Conservation (phyloP, 1,140 invertebrate genomes). For the Gonioctena quinquepunctata region DNA sequence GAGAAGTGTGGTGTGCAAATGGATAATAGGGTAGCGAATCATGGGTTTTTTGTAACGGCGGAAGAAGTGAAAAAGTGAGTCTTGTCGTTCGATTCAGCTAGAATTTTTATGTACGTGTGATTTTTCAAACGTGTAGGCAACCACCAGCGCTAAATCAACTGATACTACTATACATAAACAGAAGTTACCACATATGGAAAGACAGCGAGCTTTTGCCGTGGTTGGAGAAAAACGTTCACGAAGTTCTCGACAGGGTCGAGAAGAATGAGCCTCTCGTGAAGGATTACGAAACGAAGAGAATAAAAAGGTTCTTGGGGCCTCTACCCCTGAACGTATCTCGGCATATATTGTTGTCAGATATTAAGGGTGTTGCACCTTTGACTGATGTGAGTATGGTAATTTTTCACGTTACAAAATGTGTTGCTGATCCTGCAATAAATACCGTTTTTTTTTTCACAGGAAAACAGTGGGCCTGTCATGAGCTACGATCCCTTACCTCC, state of each 20-base stretch:
- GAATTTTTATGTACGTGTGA: no score
- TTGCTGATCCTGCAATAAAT: no score
- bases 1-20: constrained; percentile 78
- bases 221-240: constrained; percentile 74
- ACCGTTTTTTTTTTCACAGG: constrained; percentile 26
- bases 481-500: constrained; percentile 84
- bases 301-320: constrained; percentile 64
- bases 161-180: constrained; percentile 73
- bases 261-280: constrained; percentile 66
- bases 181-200: constrained; percentile 80
- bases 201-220: constrained; percentile 75
- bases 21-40: constrained; percentile 65
- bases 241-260: constrained; percentile 69
- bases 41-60: constrained; percentile 55
- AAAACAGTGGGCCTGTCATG: constrained; percentile 65
- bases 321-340: constrained; percentile 75
- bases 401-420: background rate
- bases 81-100: no score
- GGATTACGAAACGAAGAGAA: constrained; percentile 67
- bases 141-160: constrained; percentile 71
- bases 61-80: constrained; percentile 44
- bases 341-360: constrained; percentile 80
- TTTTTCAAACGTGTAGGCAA: no score
- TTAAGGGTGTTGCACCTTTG: constrained; percentile 69
- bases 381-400: constrained; percentile 57